Conservation (phyloP, 2,113 vertebrate genomes). For the Galemys pyrenaicus region DNA sequence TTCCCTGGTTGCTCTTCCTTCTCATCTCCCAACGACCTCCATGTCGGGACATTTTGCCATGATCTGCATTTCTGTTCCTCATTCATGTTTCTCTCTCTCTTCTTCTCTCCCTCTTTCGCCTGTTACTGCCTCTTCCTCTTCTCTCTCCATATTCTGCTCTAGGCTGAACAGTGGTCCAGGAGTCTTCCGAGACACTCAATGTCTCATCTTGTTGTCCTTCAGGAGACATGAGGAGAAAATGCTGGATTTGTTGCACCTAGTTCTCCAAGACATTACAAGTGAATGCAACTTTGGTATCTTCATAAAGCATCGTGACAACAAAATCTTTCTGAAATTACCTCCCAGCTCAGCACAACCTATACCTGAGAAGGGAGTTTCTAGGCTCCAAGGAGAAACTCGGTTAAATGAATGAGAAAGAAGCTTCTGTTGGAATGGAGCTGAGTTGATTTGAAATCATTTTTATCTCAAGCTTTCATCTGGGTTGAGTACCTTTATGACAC, state of each 20-base stretch:
- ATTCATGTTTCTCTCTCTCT: background rate
- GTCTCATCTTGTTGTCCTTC: background rate
- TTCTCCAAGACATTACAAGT: background rate
- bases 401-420: background rate
- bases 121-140: background rate
- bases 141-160: background rate
- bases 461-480: constrained; percentile 20
- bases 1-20: background rate
- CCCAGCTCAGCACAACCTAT: background rate
- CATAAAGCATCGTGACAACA: background rate
- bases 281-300: background rate
- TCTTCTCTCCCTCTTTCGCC: background rate
- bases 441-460: constrained; percentile 12
- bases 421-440: background rate
- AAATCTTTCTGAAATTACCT: background rate
- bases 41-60: background rate
- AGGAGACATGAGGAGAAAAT: background rate
- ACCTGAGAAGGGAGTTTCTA: background rate
- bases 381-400: background rate
- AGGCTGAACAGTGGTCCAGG: background rate
- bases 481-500: background rate
- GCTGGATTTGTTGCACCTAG: background rate
- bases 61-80: background rate
- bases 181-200: background rate
- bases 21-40: background rate